Base-by-base conservation (phyloP, 1,140 invertebrate species). In the Caenorhabditis tropicalis region DNA sequence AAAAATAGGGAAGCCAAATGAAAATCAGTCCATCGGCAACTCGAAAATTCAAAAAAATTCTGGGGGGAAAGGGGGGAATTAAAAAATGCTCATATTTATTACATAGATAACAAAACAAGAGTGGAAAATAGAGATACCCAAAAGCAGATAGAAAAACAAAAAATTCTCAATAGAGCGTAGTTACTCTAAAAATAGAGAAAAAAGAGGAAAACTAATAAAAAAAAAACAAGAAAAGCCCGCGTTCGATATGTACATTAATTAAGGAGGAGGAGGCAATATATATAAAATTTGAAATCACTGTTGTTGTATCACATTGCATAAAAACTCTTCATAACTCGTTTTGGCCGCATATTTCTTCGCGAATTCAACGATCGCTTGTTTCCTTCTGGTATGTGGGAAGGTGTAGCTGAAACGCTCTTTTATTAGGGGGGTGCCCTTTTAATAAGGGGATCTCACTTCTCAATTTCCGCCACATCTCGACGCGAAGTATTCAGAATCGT, bases 401-500 rank as follows among this genome's bases (percentile, higher is more conserved):
- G 43, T 48, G 81, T 74, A 85, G 65, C 84, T 85, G 79, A 36
- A 85, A 81, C 12, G 48, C 24, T 29, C 24, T 33, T 24, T 60
- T 0, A 58, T 27, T 29, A 56, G 53, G 6, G 1, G 29, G 7
- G 53, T 79, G n/a, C 29, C 36, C 2, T 24, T 46, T 39, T 24
- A 15, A 36, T 5, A 10, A 36, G 27, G 4, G 21, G 10, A 43
- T 27, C 83, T 79, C 46, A 86, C 86, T 87, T 87, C 36, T 87
- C 86, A 39, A 87, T 53, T 87, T 87, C 86, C 24, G 82, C 86
- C 9, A 83, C 81, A 80, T 84, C 87, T 39, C 86, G 36, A 49
- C 86, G 19, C 6, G 60, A 87, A 2, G 87, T 82, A 36, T 87
- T 87, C 29, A 87, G n/a, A 19, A 87, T 56, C n/a, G 86, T 87